Evolutionary conservation across 2,797 vertebrate genomes (phyloP).

Genomic region (Austrolebias charrua): DNA sequence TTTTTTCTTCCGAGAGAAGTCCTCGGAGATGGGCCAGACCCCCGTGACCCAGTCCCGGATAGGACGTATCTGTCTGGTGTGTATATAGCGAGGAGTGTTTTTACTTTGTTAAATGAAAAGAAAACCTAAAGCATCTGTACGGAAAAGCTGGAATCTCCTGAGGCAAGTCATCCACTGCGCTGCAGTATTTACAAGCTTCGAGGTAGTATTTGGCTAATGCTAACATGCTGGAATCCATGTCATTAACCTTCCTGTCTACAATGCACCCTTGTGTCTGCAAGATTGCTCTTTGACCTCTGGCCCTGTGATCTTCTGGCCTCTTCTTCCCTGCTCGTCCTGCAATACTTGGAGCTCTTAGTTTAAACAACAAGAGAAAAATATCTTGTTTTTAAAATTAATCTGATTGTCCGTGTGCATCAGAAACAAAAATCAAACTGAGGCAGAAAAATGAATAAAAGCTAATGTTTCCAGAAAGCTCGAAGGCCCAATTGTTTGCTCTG

Average conservation of each 20-base stretch:
- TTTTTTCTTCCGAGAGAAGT: constrained; percentile 98
- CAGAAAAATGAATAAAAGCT: constrained; percentile 44
- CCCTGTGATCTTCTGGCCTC: constrained; percentile 61
- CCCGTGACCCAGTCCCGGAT: constrained; percentile 93
- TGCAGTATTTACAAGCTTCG: constrained; percentile 37
- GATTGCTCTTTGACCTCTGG: constrained; percentile 60
- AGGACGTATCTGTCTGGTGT: constrained; percentile 94
- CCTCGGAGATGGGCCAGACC: constrained; percentile 88
- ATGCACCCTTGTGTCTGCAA: constrained; percentile 69
- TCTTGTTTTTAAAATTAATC: constrained; percentile 16
- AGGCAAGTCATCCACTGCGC: constrained; percentile 33
- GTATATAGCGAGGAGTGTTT: constrained; percentile 56
- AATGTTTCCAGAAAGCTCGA: constrained; percentile 15
- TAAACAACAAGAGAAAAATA: not conserved
- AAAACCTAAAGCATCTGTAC: constrained; percentile 35
- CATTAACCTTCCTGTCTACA: constrained; percentile 74
- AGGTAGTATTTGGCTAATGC: constrained; percentile 63
- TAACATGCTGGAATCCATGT: constrained; percentile 75
- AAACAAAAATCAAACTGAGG: constrained; percentile 47
- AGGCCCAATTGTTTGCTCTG: constrained; percentile 12
- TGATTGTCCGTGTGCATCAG: constrained; percentile 15
- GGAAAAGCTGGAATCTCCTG: constrained; percentile 35
- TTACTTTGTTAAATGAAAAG: constrained; percentile 54
- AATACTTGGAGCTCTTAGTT: constrained; percentile 34
- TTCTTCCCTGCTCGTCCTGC: constrained; percentile 43